Base-by-base conservation (phyloP, 2,113 vertebrate genomes). In the Coptodon rendalli region DNA sequence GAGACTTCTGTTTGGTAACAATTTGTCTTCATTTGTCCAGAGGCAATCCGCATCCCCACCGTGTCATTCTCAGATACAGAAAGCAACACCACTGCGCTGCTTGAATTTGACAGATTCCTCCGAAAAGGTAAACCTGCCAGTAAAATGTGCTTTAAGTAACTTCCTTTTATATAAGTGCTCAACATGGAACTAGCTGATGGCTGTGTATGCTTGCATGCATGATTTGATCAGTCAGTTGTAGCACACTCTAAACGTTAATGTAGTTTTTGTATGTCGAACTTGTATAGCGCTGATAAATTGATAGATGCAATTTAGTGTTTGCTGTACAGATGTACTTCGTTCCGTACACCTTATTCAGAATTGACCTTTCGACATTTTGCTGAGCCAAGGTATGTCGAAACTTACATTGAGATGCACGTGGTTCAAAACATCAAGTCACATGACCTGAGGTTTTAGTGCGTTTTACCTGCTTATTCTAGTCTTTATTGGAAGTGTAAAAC, bases 11-110 rank as follows among this genome's bases (percentile, higher is more conserved):
- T 54, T 10, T 24, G 17, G 34, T 34, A 34, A 34, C 10, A 10
- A 52, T 10, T 31, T 34, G 5, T 54, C 10, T 24, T 10, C 82
- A 5, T 13, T 59, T 76, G 14, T 11, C 3, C 90, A 99, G 98
- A 96, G 88, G 97, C 98, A 4, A 94, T 99, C 83, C 96, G 91
- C 92, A 98, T 99, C 84, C 97, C 97, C 16, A 99, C 98, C 0
- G 98, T 99, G 90, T 97, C 98, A 0, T 24, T 95, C 36, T 94
- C 96, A 6, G 31, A 91, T 3, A 93, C 95, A 2, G 87, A 97
- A 4, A 76, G 90, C 85, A 98, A 98, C 86, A 94, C 84, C n/a
- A 97, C 96, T 1, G 98, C 98, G 19, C 96, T 99, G 91, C 89
- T 89, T 14, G 95, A 97, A n/a, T 98, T 99, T 93, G 93, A 96